These are phyloP conservation scores for Mola mola DNA, from an alignment of 2,113 vertebrate genomes.

Conservation along the genomic window DNA sequence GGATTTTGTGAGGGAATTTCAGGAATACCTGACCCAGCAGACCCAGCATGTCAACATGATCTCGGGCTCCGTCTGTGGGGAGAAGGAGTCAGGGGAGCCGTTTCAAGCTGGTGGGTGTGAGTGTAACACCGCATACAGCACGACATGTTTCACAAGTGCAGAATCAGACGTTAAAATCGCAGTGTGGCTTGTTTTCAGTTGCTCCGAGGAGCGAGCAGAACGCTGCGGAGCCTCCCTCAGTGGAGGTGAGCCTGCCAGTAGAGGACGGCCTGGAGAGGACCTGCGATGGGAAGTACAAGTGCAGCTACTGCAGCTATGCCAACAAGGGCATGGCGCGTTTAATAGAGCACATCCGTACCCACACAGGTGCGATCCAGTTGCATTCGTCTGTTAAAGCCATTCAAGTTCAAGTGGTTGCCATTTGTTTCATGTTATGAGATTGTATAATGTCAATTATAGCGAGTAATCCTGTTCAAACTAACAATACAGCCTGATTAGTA, in stretches of 20 bases:
- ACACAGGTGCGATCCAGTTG: slow-evolving; percentile 94
- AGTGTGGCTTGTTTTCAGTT: slow-evolving; percentile 41
- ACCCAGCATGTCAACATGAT: slow-evolving; percentile 99
- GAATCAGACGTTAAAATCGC: neutral
- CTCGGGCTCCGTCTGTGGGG: slow-evolving; percentile 93
- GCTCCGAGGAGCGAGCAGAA: slow-evolving; percentile 81
- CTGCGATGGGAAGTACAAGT: slow-evolving; percentile 95
- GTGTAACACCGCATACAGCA: neutral
- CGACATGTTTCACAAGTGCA: fast-evolving
- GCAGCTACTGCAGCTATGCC: slow-evolving; percentile 96
- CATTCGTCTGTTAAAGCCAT: too few relatives aligned
- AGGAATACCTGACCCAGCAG: slow-evolving; percentile 97
- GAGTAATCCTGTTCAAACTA: neutral
- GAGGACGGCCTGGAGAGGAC: slow-evolving; percentile 97
- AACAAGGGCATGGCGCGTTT: slow-evolving; percentile 97
- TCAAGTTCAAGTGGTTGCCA: too few relatives aligned
- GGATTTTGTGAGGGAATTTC: slow-evolving; percentile 99
- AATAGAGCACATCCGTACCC: slow-evolving; percentile 96
- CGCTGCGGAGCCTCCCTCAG: slow-evolving; percentile 91
- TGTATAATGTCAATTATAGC: too few relatives aligned
- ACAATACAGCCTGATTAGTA: too few relatives aligned
- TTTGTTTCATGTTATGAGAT: too few relatives aligned
- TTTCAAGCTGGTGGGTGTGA: slow-evolving; percentile 89
- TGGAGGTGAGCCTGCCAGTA: slow-evolving; percentile 89
- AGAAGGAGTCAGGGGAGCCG: slow-evolving; percentile 87